A percentile compares a stretch with the other conserved stretches of the same genome.
Conservation (phyloP, 1,140 invertebrate species). For the Drosophila kikkawai region DNA sequence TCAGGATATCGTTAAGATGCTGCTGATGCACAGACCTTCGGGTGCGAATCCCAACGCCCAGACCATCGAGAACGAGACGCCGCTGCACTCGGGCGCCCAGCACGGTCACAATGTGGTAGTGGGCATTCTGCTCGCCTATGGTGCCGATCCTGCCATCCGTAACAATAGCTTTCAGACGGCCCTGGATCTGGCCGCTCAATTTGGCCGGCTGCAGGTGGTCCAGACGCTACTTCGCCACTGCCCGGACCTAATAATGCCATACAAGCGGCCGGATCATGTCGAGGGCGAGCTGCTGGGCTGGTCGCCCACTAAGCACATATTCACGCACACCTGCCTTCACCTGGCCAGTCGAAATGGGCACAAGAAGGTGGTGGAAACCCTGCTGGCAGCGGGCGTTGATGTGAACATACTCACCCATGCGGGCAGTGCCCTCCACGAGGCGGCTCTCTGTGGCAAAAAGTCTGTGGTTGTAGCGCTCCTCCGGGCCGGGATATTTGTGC, state of each 20-base stretch:
- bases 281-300: conserved; percentile 47
- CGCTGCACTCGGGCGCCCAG: conserved; percentile 96
- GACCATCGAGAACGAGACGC: conserved; percentile 97
- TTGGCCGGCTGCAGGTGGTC: conserved; percentile 93
- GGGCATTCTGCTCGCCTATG: conserved; percentile 92
- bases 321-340: conserved; percentile 96
- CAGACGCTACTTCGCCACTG: conserved; percentile 92
- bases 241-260: conserved; percentile 90
- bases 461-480: conserved; percentile 95
- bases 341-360: conserved; percentile 95
- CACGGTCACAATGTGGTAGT: conserved; percentile 97
- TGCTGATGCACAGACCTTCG: conserved; percentile 90
- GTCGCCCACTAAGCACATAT: conserved; percentile 85
- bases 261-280: conserved; percentile 75
- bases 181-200: conserved; percentile 97
- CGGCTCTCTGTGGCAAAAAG: conserved; percentile 96
- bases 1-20: conserved; percentile 91
- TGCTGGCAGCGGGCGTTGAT: conserved; percentile 94
- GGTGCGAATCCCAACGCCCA: conserved; percentile 93
- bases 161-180: conserved; percentile 96
- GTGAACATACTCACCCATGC: conserved; percentile 94
- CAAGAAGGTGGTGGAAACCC: conserved; percentile 93
- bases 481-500: conserved; percentile 92
- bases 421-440: conserved; percentile 97
- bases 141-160: conserved; percentile 95